A percentile compares a stretch with the other conserved stretches of the same genome.
Evolutionary conservation across 2,888 invertebrate genomes (phyloP).

Genomic region (Lamellibrachia satsuma): DNA sequence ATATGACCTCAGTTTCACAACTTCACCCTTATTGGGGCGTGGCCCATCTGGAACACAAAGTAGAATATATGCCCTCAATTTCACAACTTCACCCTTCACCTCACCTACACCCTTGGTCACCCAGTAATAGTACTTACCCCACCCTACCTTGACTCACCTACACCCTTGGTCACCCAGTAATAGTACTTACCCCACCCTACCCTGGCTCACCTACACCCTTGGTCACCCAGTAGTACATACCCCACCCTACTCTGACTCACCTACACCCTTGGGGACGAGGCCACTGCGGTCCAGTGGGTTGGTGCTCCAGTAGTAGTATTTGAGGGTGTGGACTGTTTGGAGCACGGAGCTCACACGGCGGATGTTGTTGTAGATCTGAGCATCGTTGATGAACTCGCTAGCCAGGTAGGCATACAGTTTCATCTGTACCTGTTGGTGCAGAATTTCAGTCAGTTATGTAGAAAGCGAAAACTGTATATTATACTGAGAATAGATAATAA

Average conservation of each 20-base stretch:
- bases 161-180: slow-evolving; percentile 38
- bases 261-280: slow-evolving; percentile 92
- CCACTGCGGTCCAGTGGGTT: slow-evolving; percentile 95
- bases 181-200: too few relatives aligned
- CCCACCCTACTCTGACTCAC: slow-evolving; percentile 70
- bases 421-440: slow-evolving; percentile 74
- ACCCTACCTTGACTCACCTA: slow-evolving; percentile 75
- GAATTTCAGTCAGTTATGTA: background rate
- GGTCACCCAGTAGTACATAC: background rate
- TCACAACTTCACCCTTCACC: too few relatives aligned
- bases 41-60: slow-evolving; percentile 78
- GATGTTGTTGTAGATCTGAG: slow-evolving; percentile 96
- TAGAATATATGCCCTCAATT: background rate
- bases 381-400: slow-evolving; percentile 97
- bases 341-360: slow-evolving; percentile 95
- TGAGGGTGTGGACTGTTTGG: slow-evolving; percentile 97
- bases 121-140: background rate
- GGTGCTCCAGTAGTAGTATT: slow-evolving; percentile 97
- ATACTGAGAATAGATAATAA: too few relatives aligned
- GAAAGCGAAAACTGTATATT: too few relatives aligned
- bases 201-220: slow-evolving; percentile 36
- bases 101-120: too few relatives aligned
- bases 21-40: slow-evolving; percentile 89
- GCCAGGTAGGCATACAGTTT: slow-evolving; percentile 95
- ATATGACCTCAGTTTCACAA: slow-evolving; percentile 91